Conservation (phyloP, 2,797 vertebrate genomes). For the Sebastes itinus region DNA sequence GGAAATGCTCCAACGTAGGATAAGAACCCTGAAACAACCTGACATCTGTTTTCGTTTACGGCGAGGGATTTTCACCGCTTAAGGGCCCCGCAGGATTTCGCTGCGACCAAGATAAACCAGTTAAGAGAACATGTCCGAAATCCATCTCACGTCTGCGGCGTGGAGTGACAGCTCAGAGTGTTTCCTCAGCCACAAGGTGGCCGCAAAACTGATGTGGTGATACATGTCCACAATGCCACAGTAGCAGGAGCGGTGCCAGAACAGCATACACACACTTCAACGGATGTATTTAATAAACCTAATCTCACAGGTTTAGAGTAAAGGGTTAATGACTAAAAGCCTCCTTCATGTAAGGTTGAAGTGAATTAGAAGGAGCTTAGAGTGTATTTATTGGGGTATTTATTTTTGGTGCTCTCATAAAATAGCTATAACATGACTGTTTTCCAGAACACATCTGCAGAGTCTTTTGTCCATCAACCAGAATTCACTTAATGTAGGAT, state of each 20-base stretch:
- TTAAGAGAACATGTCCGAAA: conserved; percentile 80
- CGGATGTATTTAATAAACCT: conserved; percentile 46
- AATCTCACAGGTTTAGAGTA: conserved; percentile 31
- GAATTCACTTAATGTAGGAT: conserved; percentile 69
- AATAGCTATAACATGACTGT: conserved; percentile 72
- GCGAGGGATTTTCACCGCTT: conserved; percentile 71
- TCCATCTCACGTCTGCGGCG: conserved; percentile 64
- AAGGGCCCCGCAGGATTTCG: conserved; percentile 75
- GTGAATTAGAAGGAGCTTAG: conserved; percentile 64
- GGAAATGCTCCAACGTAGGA: conserved; percentile 66
- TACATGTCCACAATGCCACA: conserved; percentile 43
- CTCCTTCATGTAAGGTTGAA: conserved; percentile 36
- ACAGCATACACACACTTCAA: not conserved
- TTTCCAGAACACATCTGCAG: conserved; percentile 78
- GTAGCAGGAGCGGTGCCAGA: conserved; percentile 26
- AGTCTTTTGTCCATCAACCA: conserved; percentile 62
- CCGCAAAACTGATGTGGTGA: conserved; percentile 43
- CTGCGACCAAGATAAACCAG: conserved; percentile 77
- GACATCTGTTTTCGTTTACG: conserved; percentile 82
- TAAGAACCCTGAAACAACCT: conserved; percentile 70
- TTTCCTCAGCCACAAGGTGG: conserved; percentile 54
- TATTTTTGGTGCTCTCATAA: conserved; percentile 75
- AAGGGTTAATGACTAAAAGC: conserved; percentile 44
- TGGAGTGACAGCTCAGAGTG: conserved; percentile 59
- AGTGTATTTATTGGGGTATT: conserved; percentile 67